These are phyloP conservation scores for Pseudorasbora parva DNA, from an alignment of 2,113 vertebrate species.

Conservation along the genomic window DNA sequence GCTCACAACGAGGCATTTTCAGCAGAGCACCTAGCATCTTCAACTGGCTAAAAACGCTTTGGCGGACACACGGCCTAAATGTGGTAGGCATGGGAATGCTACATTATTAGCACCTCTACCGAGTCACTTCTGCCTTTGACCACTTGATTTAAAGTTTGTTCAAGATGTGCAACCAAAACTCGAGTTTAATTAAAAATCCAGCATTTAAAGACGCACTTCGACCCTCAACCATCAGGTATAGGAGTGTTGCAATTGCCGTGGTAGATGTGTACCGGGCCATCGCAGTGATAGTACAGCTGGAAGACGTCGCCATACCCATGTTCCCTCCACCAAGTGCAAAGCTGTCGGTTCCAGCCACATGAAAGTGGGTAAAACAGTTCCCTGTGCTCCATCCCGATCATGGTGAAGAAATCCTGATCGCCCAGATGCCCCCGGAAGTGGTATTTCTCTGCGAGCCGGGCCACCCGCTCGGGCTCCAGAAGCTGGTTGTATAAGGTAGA, in stretches of 20 bases:
- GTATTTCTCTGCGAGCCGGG: conserved; percentile 86
- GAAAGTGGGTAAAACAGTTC: conserved; percentile 86
- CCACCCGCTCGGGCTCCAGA: conserved; percentile 81
- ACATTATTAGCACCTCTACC: not conserved
- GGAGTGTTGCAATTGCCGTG: conserved; percentile 96
- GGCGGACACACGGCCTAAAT: too few relatives aligned
- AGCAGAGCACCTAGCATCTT: too few relatives aligned
- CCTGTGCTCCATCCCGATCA: conserved; percentile 96
- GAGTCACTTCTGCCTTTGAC: not conserved
- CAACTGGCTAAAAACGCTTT: too few relatives aligned
- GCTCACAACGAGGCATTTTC: too few relatives aligned
- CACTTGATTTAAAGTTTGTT: not conserved
- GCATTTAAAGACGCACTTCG: not conserved
- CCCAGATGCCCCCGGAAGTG: conserved; percentile 93
- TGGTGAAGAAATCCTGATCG: conserved; percentile 98
- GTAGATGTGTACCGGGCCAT: conserved; percentile 86
- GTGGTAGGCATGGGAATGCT: not conserved
- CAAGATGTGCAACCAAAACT: not conserved
- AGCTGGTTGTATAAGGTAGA: conserved; percentile 88
- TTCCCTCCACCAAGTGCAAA: conserved; percentile 97
- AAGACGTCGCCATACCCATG: conserved; percentile 93
- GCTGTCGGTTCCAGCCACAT: conserved; percentile 95
- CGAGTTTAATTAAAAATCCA: not conserved
- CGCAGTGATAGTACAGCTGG: conserved; percentile 87
- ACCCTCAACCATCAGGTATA: conserved; percentile 83